phyloP scores from a whole-genome alignment of 2,888 invertebrate species.

The Hypolimnas misippus region DNA sequence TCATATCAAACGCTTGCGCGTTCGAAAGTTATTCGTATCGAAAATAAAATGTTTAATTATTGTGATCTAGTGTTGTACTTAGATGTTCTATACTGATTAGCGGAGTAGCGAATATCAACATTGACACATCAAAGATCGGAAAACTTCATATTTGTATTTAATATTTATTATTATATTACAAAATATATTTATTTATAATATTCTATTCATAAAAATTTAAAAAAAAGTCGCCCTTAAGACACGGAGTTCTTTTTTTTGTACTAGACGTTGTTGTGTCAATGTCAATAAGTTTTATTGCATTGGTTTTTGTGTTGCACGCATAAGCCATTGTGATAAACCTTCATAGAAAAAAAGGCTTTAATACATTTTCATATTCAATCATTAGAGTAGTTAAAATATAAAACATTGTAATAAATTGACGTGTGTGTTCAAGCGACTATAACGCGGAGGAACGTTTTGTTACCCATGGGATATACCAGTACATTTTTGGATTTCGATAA shows the following conservation, averaged over 20 bases:
- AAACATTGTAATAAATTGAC: conserved; percentile 7
- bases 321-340: conserved; percentile 10
- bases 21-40: conserved; percentile 21
- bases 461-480: not conserved
- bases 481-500: no score
- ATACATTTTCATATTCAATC: conserved; percentile 29
- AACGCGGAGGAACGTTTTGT: not conserved
- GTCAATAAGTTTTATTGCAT: conserved; percentile 2
- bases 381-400: conserved; percentile 31
- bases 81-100: conserved; percentile 50
- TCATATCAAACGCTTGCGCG: conserved; percentile 58
- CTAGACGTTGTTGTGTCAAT: conserved; percentile 19
- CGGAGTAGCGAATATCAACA: conserved; percentile 23
- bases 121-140: conserved; percentile 4
- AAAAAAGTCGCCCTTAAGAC: not conserved
- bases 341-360: conserved; percentile 28
- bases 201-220: not conserved
- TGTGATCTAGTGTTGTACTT: conserved; percentile 66
- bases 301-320: conserved; percentile 3
- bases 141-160: not conserved
- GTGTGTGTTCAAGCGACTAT: conserved; percentile 14
- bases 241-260: conserved; percentile 3
- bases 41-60: conserved; percentile 59
- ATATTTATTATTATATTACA: not conserved
- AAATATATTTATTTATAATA: not conserved